These are phyloP conservation scores for Holothuria scabra DNA, from an alignment of 53 echinoderm and acorn worm species.

Conservation along the genomic window DNA sequence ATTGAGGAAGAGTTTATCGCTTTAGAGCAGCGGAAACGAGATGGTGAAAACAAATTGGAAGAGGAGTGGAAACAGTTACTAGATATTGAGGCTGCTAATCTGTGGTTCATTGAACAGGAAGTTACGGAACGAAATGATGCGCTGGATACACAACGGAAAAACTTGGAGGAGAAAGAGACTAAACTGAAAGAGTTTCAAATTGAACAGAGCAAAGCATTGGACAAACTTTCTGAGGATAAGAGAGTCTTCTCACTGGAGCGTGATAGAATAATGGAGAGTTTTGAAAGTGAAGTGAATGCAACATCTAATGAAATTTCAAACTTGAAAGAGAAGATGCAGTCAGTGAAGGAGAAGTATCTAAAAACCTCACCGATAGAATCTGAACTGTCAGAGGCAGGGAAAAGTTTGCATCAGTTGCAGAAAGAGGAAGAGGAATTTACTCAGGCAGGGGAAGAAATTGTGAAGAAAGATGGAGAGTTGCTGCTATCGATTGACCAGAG, in stretches of 20 bases:
- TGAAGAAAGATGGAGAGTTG: conserved; percentile 42
- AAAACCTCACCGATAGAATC: conserved; percentile 34
- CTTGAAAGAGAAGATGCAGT: conserved; percentile 43
- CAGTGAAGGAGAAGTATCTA: conserved; percentile 28
- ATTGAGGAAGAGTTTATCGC: conserved; percentile 80
- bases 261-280: conserved; percentile 13
- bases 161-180: conserved; percentile 64
- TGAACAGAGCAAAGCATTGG: conserved; percentile 57
- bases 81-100: conserved; percentile 83
- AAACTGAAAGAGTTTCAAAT: conserved; percentile 71
- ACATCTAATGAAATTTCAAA: conserved; percentile 57
- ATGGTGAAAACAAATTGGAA: conserved; percentile 59
- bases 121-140: conserved; percentile 66
- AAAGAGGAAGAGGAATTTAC: conserved; percentile 47
- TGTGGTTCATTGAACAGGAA: conserved; percentile 83
- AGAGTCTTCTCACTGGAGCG: neutral
- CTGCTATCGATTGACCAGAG: conserved; percentile 60
- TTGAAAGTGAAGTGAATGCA: conserved; percentile 48
- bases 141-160: conserved; percentile 69
- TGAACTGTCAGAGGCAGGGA: conserved; percentile 56
- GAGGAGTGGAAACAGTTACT: conserved; percentile 72
- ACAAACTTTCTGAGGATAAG: conserved; percentile 36
- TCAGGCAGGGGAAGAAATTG: conserved; percentile 55
- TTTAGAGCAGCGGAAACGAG: conserved; percentile 70
- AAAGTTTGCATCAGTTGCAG: conserved; percentile 41